Base-by-base conservation (phyloP, 1,140 invertebrate species). In the Philopotamus ludificatus region DNA sequence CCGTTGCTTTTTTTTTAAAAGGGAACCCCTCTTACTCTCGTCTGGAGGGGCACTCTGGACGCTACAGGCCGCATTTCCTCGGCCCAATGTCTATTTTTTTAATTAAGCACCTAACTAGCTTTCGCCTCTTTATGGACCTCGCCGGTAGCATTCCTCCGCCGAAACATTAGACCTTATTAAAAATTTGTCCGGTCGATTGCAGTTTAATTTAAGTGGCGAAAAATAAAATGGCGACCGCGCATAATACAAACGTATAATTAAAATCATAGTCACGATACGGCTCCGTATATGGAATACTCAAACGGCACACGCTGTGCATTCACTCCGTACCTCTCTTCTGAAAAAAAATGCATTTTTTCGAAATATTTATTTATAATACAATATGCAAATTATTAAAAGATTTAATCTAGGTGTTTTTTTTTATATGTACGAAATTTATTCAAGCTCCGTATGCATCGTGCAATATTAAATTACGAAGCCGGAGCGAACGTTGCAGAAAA, bases 61-160 rank as follows among this genome's bases (percentile, higher is more conserved):
- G 45, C 22, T 54, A 45, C 18, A 44, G 23, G 57, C 62, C 41
- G 39, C 61, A 58, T 58, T 64, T n/a, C 47, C 44, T 26, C n/a
- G 49, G 39, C 39, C 57, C 49, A 47, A 53, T 51, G 42, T 66
- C 63, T 63, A 59, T 64, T 66, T 68, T 61, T 66, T 66, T 63
- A 69, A 66, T 69, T 55, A 66, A 66, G 60, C 65, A 66, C 67
- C 63, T 69, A 69, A 69, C 67, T 69, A 63, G 60, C 64, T 59
- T 58, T 65, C 28, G 23, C 59, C 54, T 34, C 39, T 57, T 57
- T 53, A 39, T 20, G 50, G 9, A 26, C 7, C 8, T 21, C 9
- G 23, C 3, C 3, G 21, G 12, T 7, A 34, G 16, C 45, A 20
- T 20, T 20, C 45, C 8, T n/a, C 20, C 28, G 4, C 28, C 12